phyloP scores from a whole-genome alignment of 2,797 vertebrate species.

The Diglossa cyanea region DNA sequence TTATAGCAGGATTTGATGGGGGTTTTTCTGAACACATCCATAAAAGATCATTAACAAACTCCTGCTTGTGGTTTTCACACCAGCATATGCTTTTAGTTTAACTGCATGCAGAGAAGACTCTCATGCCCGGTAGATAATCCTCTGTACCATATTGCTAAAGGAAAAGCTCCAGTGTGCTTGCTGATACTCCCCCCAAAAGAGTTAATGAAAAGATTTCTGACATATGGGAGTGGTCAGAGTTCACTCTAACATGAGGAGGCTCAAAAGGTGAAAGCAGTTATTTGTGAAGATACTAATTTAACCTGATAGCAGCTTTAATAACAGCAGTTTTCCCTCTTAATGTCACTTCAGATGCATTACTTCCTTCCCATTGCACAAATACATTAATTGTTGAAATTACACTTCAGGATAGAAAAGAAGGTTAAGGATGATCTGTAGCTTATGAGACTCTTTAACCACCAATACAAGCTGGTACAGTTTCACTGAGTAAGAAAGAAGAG shows the following conservation, averaged over 20 bases:
- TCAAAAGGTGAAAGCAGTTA: slow-evolving; percentile 2
- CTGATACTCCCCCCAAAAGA: not conserved
- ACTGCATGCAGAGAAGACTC: not conserved
- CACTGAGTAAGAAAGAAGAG: not conserved
- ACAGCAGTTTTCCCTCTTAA: not conserved
- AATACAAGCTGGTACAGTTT: not conserved
- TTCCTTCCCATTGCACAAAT: not conserved
- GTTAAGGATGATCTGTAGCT: not conserved
- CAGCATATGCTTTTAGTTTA: not conserved
- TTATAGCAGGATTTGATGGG: not conserved
- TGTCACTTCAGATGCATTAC: not conserved
- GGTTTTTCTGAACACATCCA: not conserved
- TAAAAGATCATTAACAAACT: not conserved
- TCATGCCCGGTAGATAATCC: not conserved
- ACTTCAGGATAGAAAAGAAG: not conserved
- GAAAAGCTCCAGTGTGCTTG: not conserved
- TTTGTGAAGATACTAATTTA: slow-evolving; percentile 23
- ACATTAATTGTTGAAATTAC: slow-evolving; percentile 53
- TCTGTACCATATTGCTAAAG: not conserved
- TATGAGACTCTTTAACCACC: not conserved
- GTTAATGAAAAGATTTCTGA: not conserved
- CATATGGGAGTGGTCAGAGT: not conserved
- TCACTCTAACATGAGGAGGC: not conserved
- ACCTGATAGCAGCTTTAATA: slow-evolving; percentile 21
- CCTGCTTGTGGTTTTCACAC: not conserved